A percentile compares a stretch with the other conserved stretches of the same genome.
phyloP scores from a whole-genome alignment of 1,140 invertebrate species.

The Aphis gossypii region DNA sequence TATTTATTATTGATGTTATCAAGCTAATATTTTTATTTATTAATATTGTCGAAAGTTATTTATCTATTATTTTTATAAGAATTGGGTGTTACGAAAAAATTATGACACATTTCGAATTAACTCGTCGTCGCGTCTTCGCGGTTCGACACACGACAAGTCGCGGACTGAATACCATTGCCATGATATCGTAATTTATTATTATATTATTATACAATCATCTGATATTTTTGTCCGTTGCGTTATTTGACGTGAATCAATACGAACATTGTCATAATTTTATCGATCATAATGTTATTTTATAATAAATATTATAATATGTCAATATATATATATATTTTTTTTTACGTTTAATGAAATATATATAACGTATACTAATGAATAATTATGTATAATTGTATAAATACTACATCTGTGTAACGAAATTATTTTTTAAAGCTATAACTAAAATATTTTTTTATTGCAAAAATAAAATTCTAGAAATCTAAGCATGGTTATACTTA shows the following conservation, averaged over 20 bases:
- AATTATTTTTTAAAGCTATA: neutral
- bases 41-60: neutral
- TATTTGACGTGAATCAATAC: slow-evolving; percentile 5
- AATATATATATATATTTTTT: neutral
- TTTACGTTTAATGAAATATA: neutral
- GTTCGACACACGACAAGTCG: neutral
- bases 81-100: neutral
- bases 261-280: slow-evolving; percentile 40
- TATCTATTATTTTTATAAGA: neutral
- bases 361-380: neutral
- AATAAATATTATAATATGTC: neutral
- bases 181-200: neutral
- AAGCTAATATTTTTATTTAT: neutral
- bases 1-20: neutral
- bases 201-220: neutral
- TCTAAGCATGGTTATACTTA: neutral
- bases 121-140: neutral
- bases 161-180: slow-evolving; percentile 8
- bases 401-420: neutral
- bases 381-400: neutral
- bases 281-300: neutral
- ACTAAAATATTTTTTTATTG: neutral
- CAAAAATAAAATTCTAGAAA: neutral
- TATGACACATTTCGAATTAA: slow-evolving; percentile 29
- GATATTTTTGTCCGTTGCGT: neutral